Conservation (phyloP, 2,113 vertebrate species). For the Ariopsis seemanni region DNA sequence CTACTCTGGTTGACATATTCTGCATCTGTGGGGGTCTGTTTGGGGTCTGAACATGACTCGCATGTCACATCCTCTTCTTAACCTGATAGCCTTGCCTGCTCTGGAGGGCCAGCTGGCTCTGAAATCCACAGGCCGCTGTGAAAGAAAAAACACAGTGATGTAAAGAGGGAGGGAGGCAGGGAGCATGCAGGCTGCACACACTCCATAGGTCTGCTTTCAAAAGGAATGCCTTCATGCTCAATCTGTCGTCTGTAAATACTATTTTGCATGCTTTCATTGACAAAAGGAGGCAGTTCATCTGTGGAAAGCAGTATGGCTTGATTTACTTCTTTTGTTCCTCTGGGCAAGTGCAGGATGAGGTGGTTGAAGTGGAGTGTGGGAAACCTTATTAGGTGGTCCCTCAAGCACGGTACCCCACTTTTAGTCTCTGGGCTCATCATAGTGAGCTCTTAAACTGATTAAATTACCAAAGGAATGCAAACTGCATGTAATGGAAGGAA, state of each 20-base stretch:
- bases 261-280: constrained; percentile 49
- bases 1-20: neutral
- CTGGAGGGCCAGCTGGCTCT: constrained; percentile 27
- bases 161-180: neutral
- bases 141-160: constrained; percentile 31
- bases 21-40: constrained; percentile 19
- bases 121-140: constrained; percentile 41
- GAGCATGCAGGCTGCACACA: constrained; percentile 24
- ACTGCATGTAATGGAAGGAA: neutral
- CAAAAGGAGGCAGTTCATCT: constrained; percentile 48
- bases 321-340: constrained; percentile 47
- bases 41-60: constrained; percentile 35
- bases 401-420: neutral
- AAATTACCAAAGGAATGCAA: constrained; percentile 5
- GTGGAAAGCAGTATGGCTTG: constrained; percentile 44
- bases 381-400: constrained; percentile 37
- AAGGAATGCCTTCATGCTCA: constrained; percentile 39
- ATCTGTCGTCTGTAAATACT: constrained; percentile 56
- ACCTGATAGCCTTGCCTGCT: constrained; percentile 30
- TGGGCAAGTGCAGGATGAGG: constrained; percentile 32
- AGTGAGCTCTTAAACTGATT: constrained; percentile 16
- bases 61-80: constrained; percentile 39
- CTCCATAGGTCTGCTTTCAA: constrained; percentile 44
- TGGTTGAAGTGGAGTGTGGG: constrained; percentile 46
- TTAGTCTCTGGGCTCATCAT: constrained; percentile 6